These are phyloP conservation scores for Drosophila ambigua DNA, from an alignment of 1,140 invertebrate species.

Conservation along the genomic window DNA sequence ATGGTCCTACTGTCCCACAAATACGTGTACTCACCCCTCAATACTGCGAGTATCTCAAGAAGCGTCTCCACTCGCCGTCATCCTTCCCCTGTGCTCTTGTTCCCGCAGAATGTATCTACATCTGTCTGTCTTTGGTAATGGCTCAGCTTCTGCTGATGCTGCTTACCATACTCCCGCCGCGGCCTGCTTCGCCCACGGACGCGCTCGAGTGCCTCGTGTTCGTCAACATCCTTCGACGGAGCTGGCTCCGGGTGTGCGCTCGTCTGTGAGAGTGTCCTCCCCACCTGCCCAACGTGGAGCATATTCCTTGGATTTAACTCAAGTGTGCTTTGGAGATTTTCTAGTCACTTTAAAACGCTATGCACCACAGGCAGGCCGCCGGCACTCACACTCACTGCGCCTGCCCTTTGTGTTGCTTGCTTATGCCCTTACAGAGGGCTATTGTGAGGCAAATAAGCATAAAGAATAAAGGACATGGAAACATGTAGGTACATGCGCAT, in stretches of 20 bases:
- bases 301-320: slow-evolving; percentile 73
- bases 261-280: not conserved
- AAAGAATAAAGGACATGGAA: too few relatives aligned
- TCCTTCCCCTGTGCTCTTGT: slow-evolving; percentile 23
- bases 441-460: too few relatives aligned
- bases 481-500: too few relatives aligned
- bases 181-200: not conserved
- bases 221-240: slow-evolving; percentile 25
- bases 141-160: slow-evolving; percentile 27
- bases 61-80: not conserved
- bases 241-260: not conserved
- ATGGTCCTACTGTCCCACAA: slow-evolving; percentile 18
- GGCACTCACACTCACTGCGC: too few relatives aligned
- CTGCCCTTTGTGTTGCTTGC: slow-evolving; percentile 23
- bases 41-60: slow-evolving; percentile 13
- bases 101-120: slow-evolving; percentile 31
- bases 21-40: slow-evolving; percentile 4
- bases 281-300: slow-evolving; percentile 45
- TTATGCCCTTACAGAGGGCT: too few relatives aligned
- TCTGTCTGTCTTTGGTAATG: slow-evolving; percentile 45
- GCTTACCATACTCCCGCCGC: not conserved
- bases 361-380: slow-evolving; percentile 6
- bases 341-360: slow-evolving; percentile 69
- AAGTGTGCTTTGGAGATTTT: slow-evolving; percentile 81
- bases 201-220: not conserved